Percentiles rank a stretch among this genome's conserved stretches.
These are phyloP conservation scores for Oxyteleia sp. DNA, from an alignment of 2,888 invertebrate genomes.

Conservation along the genomic window DNA sequence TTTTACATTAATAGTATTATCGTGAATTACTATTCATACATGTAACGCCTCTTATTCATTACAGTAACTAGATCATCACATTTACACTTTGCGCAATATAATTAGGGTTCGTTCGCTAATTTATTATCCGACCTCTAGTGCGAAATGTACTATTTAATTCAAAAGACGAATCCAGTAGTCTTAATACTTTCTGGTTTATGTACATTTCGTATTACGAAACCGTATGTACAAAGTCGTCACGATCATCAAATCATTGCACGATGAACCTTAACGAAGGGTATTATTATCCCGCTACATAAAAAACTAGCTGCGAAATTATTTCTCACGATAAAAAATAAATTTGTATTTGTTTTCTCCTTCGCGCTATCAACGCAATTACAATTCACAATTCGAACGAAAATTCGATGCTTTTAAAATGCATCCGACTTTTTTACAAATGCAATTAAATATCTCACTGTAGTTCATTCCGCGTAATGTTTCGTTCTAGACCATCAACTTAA, in stretches of 20 bases:
- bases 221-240: constrained; percentile 43
- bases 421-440: constrained; percentile 38
- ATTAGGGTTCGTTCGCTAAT: constrained; percentile 49
- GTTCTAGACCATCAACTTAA: too few species aligned
- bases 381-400: constrained; percentile 4
- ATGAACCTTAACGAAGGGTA: constrained; percentile 9
- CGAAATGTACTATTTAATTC: constrained; percentile 48
- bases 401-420: constrained; percentile 35
- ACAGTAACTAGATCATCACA: constrained; percentile 64
- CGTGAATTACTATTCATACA: constrained; percentile 46
- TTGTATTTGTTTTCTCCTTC: constrained; percentile 12
- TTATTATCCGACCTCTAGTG: constrained; percentile 56
- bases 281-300: constrained; percentile 23
- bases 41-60: constrained; percentile 42
- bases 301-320: constrained; percentile 43
- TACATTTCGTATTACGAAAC: constrained; percentile 44
- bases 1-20: constrained; percentile 59
- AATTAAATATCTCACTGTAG: too few species aligned
- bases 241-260: constrained; percentile 7
- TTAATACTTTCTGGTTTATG: constrained; percentile 68
- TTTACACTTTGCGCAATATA: constrained; percentile 64
- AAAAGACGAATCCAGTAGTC: constrained; percentile 55
- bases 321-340: constrained; percentile 35
- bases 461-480: too few species aligned
- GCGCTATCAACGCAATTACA: constrained; percentile 19